Base-by-base conservation (phyloP, 2,113 vertebrate species). In the Hepsetus odoe region DNA sequence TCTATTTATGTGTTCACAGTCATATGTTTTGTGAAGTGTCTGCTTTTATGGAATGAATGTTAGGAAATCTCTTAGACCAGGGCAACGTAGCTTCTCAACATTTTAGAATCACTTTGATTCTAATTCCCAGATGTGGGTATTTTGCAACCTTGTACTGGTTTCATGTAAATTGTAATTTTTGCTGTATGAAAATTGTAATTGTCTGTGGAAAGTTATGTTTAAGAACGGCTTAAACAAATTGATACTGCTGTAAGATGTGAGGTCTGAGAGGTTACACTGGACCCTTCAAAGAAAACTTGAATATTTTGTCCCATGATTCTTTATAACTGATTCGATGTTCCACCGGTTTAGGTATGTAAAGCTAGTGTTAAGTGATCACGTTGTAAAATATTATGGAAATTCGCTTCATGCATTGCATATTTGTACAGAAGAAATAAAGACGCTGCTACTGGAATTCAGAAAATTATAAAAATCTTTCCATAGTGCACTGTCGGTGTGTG, bases 31-130 rank as follows among this genome's bases (percentile, higher is more conserved):
- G 38, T 18, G 22, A 26, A 44, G 46, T 44, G 28, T 24, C 13
- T n/a, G 0, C 9, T 55, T 53, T 70, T 72, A 38, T 33, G 30
- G 56, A 51, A 58, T 40, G 5, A 71, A n/a, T 51, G 73, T 38
- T n/a, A 30, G 9, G 56, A 51, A 24, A 46, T 30, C 55, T 61
- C 66, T 77, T 2, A 55, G 76, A 77, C 66, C 66, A 59, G 65
- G 40, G 66, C 76, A 35, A 10, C 33, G 6, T 9, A 59, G 75
- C 65, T n/a, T 77, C 38, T 33, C 26, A n/a, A 24, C 3, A 56
- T 64, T 24, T 8, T n/a, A 22, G 26, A 22, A 11, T 49, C 5
- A 14, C 33, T 70, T 8, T 20, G 22, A 11, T 53, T 3, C 44
- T 55, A 22, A 12, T 28, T 26, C n/a, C 11, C 24, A 2, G 5